Percentiles rank a stretch among this genome's conserved stretches.
Conservation (phyloP, 2,113 vertebrate genomes). For the Elachura formosa region DNA sequence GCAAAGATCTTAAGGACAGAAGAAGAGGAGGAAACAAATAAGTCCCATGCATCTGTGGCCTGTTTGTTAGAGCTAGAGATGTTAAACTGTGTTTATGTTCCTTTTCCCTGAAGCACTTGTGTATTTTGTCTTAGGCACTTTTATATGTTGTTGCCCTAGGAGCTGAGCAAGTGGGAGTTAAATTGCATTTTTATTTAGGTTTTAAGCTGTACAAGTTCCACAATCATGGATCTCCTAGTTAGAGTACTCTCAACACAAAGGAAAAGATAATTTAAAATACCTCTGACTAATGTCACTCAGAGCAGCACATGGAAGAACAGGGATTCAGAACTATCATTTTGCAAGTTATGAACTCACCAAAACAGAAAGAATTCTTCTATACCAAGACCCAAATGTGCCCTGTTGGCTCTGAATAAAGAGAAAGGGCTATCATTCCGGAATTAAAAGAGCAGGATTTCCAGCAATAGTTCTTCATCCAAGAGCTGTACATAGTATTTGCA, state of each 20-base stretch:
- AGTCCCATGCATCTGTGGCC: neutral
- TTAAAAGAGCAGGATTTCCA: neutral
- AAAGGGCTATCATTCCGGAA: neutral
- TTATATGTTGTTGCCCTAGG: neutral
- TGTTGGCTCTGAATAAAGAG: neutral
- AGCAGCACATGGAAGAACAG: fast-evolving
- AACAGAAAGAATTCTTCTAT: fast-evolving
- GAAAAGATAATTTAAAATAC: neutral
- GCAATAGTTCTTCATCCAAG: neutral
- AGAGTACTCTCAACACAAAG: fast-evolving
- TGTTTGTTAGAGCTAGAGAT: neutral
- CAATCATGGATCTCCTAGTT: neutral
- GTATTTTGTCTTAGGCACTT: neutral
- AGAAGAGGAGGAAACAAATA: neutral
- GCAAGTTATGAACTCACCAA: neutral
- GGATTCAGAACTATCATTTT: neutral
- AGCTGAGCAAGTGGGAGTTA: neutral
- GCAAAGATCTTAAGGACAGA: neutral
- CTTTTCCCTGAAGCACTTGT: neutral
- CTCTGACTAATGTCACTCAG: neutral
- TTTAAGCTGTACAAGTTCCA: neutral
- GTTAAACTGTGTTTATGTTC: neutral
- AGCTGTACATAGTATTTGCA: neutral
- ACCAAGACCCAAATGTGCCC: neutral
- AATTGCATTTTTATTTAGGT: neutral